phyloP scores from a whole-genome alignment of 2,113 vertebrate genomes.

The Pachyramphus minor region DNA sequence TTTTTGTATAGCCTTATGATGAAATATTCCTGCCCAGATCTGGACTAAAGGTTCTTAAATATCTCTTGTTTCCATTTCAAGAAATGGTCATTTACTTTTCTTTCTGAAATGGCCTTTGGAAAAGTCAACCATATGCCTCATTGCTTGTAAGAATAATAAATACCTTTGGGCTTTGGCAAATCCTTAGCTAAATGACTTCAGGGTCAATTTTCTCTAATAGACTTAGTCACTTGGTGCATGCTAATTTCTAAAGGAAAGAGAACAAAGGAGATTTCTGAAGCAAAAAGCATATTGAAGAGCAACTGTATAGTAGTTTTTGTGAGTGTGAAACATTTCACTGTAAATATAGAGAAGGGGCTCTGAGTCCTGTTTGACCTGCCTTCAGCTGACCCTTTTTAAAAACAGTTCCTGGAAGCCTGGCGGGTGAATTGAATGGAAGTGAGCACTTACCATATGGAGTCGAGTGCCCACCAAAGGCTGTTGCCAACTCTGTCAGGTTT shows the following conservation, averaged over 20 bases:
- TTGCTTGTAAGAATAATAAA: constrained; percentile 49
- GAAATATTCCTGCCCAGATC: background rate
- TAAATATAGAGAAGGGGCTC: background rate
- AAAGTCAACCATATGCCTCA: constrained; percentile 49
- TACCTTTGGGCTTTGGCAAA: constrained; percentile 35
- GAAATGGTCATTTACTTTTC: constrained; percentile 10
- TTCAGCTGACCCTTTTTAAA: background rate
- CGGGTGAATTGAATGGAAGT: background rate
- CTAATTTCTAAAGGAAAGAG: constrained; percentile 14
- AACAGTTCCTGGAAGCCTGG: background rate
- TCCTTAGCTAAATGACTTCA: constrained; percentile 24
- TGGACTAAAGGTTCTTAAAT: background rate
- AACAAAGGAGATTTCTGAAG: background rate
- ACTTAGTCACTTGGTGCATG: background rate
- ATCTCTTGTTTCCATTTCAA: constrained; percentile 12
- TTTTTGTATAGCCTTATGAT: background rate
- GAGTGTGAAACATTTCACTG: rapidly evolving
- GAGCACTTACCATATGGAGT: rapidly evolving
- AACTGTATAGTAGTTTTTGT: background rate
- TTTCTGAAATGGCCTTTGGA: constrained; percentile 36
- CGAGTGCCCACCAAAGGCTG: background rate
- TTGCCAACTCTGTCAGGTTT: background rate
- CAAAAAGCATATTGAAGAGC: background rate
- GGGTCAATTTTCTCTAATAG: constrained; percentile 38
- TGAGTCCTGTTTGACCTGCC: background rate